Evolutionary conservation across 2,888 invertebrate genomes (phyloP).

Genomic region (Pollenia amentaria): DNA sequence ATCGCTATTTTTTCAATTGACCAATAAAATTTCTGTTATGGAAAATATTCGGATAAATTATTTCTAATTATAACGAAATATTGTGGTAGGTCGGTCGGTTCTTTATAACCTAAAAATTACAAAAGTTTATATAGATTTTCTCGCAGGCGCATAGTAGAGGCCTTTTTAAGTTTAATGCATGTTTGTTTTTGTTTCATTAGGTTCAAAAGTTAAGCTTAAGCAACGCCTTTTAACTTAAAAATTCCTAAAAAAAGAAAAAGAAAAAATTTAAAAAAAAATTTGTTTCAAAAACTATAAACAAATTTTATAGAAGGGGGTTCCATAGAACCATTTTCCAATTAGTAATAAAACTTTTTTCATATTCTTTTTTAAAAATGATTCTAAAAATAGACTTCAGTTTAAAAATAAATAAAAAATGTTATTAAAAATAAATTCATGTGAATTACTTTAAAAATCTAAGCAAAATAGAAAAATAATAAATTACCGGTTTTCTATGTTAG

Average conservation of each 20-base stretch:
- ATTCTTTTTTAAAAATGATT: no score
- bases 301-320: no score
- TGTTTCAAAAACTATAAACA: not conserved
- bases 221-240: conserved; percentile 52
- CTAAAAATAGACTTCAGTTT: no score
- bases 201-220: not conserved
- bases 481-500: no score
- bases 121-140: conserved; percentile 42
- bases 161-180: not conserved
- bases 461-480: no score
- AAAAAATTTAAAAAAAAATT: conserved; percentile 5
- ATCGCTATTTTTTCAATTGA: conserved; percentile 52
- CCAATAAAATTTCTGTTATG: conserved; percentile 63
- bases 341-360: not conserved
- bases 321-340: not conserved
- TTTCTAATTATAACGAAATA: conserved; percentile 36
- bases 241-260: conserved; percentile 17
- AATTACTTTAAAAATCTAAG: no score
- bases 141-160: conserved; percentile 56
- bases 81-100: conserved; percentile 69
- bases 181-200: not conserved
- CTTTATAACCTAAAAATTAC: conserved; percentile 2
- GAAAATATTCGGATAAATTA: not conserved
- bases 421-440: no score
- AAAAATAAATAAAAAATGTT: no score